Conservation (phyloP, 1,140 invertebrate genomes). For the Scaptomyza montana region DNA sequence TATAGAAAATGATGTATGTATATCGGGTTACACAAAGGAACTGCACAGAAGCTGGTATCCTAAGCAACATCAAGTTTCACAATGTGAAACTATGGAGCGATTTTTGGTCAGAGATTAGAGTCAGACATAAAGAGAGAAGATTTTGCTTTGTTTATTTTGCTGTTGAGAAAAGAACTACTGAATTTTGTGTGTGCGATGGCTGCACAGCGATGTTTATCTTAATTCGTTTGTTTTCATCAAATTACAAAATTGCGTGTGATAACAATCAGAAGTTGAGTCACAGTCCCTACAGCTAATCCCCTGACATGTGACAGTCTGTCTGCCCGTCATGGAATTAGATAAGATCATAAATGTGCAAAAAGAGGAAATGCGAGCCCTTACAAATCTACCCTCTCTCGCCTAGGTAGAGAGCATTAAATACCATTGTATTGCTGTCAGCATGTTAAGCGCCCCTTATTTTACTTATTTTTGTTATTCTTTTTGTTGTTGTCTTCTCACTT, state of each 20-base stretch:
- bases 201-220: constrained; percentile 69
- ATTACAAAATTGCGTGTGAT: constrained; percentile 83
- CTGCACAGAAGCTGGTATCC: not conserved
- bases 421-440: constrained; percentile 76
- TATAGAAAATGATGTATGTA: constrained; percentile 19
- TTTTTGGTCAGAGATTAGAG: constrained; percentile 37
- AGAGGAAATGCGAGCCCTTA: constrained; percentile 32
- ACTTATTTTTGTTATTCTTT: constrained; percentile 18
- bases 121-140: not conserved
- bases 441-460: constrained; percentile 52
- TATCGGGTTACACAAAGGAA: constrained; percentile 59
- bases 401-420: constrained; percentile 54
- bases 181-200: constrained; percentile 32
- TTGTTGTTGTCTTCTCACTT: constrained; percentile 52
- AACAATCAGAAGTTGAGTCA: constrained; percentile 67
- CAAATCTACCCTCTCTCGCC: constrained; percentile 21
- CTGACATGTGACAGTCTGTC: constrained; percentile 61
- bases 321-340: constrained; percentile 76
- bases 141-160: constrained; percentile 38
- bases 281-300: constrained; percentile 59
- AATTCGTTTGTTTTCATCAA: constrained; percentile 83
- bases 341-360: constrained; percentile 75
- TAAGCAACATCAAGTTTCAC: constrained; percentile 59
- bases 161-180: constrained; percentile 40
- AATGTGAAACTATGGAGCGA: constrained; percentile 26